A percentile compares a stretch with the other conserved stretches of the same genome.
These are phyloP conservation scores for Unio pictorum DNA, from an alignment of 2,888 invertebrate species.

Conservation along the genomic window DNA sequence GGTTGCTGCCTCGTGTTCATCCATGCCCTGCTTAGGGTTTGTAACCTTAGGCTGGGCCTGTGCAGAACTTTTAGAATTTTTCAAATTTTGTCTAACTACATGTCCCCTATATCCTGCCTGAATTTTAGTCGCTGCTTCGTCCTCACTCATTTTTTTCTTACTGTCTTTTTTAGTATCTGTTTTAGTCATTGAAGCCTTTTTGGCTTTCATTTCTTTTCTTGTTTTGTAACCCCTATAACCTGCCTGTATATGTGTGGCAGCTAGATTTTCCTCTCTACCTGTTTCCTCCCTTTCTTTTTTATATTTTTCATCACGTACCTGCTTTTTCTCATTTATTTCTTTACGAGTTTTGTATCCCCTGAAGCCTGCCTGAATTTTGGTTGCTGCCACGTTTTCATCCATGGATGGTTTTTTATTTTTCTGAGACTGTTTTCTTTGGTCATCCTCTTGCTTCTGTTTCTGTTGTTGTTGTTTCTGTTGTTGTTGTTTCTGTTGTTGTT, in stretches of 20 bases:
- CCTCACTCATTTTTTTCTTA: slow-evolving; percentile 5
- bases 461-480: too few relatives aligned
- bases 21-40: too few relatives aligned
- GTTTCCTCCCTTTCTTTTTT: slow-evolving; percentile 3
- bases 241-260: neutral
- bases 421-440: too few relatives aligned
- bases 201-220: too few relatives aligned
- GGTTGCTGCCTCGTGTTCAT: too few relatives aligned
- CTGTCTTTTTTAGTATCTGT: too few relatives aligned
- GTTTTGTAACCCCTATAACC: neutral
- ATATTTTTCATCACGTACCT: slow-evolving; percentile 5
- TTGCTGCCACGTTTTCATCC: slow-evolving; percentile 40
- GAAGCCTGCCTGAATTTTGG: slow-evolving; percentile 54
- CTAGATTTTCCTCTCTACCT: neutral
- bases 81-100: slow-evolving; percentile 26
- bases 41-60: too few relatives aligned
- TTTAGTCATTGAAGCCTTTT: too few relatives aligned
- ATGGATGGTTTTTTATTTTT: neutral
- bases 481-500: too few relatives aligned
- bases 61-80: neutral
- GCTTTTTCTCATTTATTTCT: slow-evolving; percentile 16
- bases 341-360: slow-evolving; percentile 35
- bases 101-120: slow-evolving; percentile 47
- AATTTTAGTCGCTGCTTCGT: slow-evolving; percentile 52
- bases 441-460: too few relatives aligned